Conservation (phyloP, 37 sponge, comb jelly and placozoan species). For the Ephydatia muelleri region DNA sequence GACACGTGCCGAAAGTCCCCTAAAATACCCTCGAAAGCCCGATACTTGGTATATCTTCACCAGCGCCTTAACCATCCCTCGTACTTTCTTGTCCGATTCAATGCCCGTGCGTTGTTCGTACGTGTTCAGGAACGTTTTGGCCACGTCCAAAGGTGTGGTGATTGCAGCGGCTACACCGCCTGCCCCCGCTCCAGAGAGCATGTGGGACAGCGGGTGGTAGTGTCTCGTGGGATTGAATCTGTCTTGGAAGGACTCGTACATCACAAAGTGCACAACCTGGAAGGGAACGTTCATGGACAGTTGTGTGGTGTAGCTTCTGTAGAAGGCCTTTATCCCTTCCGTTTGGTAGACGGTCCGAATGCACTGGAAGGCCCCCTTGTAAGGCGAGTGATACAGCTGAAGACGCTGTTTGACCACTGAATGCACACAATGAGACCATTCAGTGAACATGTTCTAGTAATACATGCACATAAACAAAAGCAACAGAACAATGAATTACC, state of each 20-base stretch:
- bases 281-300: constrained; percentile 98
- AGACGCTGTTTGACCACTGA: constrained; percentile 96
- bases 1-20: constrained; percentile 84
- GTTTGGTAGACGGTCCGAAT: constrained; percentile 37
- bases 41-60: constrained; percentile 60
- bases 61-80: constrained; percentile 77
- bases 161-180: constrained; percentile 86
- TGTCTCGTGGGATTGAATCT: constrained; percentile 66
- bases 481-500: too few species aligned
- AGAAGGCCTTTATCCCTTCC: constrained; percentile 94
- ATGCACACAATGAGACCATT: too few species aligned
- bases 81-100: constrained; percentile 39
- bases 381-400: constrained; percentile 87
- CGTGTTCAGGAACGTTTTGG: constrained; percentile 94
- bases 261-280: constrained; percentile 88
- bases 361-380: constrained; percentile 79
- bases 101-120: constrained; percentile 52
- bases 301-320: constrained; percentile 96
- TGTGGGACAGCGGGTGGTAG: constrained; percentile 87
- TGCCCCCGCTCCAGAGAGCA: constrained; percentile 92
- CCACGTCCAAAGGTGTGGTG: constrained; percentile 96
- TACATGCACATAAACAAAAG: too few species aligned
- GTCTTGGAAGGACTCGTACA: constrained; percentile 84
- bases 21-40: constrained; percentile 83
- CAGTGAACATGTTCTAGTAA: too few species aligned